Evolutionary conservation across 35 echinoderm and acorn worm species (phyloP), one percentile per base, ranked within the genome.

Genomic region (Amphiura filiformis): DNA sequence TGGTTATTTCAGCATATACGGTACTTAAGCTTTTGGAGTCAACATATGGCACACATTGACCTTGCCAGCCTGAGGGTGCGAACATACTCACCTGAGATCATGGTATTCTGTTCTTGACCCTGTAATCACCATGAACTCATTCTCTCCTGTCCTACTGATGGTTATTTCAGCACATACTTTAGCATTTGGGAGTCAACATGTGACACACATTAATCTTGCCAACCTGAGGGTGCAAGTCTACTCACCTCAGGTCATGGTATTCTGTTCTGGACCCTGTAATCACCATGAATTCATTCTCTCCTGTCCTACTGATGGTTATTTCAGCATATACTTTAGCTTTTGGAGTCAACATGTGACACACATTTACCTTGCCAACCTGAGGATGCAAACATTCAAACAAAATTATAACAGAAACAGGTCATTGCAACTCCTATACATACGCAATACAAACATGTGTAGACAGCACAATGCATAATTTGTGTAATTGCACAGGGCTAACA

Each of bases 191-290:
- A 31, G 95, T 94, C 77, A 97, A 57, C 86, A 94, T 91, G 56
- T 97, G 95, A 80, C 92, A 83, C 35, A 97, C 89, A 76, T 75
- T 86, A 81, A 81, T 49, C 20, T 76, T 75, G 32, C 92, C 92
- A 86, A 97, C 76, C 95, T 97, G 81, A 38, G 30, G n/a, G n/a
- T n/a, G n/a, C n/a, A n/a, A n/a, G n/a, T n/a, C n/a, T n/a, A n/a
- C 83, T 36, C 23, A 97, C 95, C 95, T 94, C 17, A 94, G 86
- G 41, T 97, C 95, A 86, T 97, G 95, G 31, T 91, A 57, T 52
- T 97, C 95, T 31, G 92, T 91, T 1, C 95, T 92, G 76, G 95
- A 94, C 35, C 95, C 95, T 34, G 95, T 97, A 11, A 97, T 93
- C 56, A 89, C 81, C 23, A 97, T 86, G 83, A 91, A 97, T 26